phyloP scores from a whole-genome alignment of 2,113 vertebrate genomes.

The Willisornis vidua region DNA sequence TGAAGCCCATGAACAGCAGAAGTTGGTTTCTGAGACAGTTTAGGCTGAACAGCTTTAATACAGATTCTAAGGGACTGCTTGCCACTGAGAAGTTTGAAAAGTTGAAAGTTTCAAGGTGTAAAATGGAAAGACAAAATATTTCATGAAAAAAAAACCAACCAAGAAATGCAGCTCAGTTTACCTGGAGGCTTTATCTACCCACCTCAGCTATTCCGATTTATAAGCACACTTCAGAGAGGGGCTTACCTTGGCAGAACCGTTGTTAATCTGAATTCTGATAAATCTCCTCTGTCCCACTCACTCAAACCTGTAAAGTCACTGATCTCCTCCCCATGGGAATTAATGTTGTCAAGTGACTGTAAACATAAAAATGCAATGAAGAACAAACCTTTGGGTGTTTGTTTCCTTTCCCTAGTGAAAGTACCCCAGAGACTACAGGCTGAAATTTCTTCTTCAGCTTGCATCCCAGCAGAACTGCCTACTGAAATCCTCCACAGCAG shows the following conservation, averaged over 20 bases:
- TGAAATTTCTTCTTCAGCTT: background rate
- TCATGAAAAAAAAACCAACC: background rate
- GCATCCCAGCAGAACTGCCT: background rate
- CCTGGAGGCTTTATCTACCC: background rate
- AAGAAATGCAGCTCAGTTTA: background rate
- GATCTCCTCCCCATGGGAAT: background rate
- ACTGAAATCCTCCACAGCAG: background rate
- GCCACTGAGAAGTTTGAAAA: background rate
- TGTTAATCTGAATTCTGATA: background rate
- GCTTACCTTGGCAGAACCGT: background rate
- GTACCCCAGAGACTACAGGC: background rate
- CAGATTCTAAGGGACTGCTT: background rate
- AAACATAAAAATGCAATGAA: background rate
- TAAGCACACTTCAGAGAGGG: background rate
- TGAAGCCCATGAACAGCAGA: background rate
- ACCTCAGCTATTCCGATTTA: background rate
- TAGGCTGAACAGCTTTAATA: background rate
- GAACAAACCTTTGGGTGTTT: background rate
- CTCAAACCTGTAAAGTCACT: background rate
- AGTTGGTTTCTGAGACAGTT: background rate
- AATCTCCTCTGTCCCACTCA: background rate
- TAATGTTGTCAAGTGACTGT: background rate
- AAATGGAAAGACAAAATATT: background rate
- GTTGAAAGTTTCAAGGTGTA: background rate
- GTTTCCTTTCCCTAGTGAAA: background rate